Evolutionary conservation across 2,888 invertebrate species (phyloP).

Genomic region (Auanema freiburgensis): DNA sequence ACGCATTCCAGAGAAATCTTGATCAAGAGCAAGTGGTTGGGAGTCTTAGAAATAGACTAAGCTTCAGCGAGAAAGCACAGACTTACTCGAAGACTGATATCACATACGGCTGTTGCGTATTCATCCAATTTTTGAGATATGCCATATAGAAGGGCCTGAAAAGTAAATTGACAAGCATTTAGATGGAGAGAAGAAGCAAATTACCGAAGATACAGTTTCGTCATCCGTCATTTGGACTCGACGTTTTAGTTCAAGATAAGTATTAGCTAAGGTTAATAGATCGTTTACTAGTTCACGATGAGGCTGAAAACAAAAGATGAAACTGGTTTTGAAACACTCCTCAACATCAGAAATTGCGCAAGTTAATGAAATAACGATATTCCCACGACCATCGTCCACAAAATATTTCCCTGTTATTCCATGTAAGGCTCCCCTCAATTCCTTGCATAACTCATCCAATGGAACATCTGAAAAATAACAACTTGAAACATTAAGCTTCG

Average conservation of each 20-base stretch:
- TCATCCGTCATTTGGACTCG: background rate
- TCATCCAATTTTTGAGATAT: too few relatives aligned
- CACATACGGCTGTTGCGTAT: too few relatives aligned
- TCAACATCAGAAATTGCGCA: slow-evolving; percentile 8
- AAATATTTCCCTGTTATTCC: slow-evolving; percentile 15
- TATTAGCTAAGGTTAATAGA: slow-evolving; percentile 10
- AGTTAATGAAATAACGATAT: slow-evolving; percentile 6
- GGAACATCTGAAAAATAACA: slow-evolving; percentile 6
- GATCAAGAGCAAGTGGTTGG: too few relatives aligned
- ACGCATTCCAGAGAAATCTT: too few relatives aligned
- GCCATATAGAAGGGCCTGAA: too few relatives aligned
- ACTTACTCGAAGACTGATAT: too few relatives aligned
- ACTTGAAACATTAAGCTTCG: too few relatives aligned
- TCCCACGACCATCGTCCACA: slow-evolving; percentile 12
- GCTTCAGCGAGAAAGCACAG: too few relatives aligned
- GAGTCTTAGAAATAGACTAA: too few relatives aligned
- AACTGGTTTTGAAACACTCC: background rate
- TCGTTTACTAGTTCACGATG: slow-evolving; percentile 4
- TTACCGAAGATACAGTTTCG: background rate
- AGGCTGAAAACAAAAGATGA: background rate
- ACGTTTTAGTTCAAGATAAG: slow-evolving; percentile 7
- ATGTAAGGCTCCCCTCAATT: slow-evolving; percentile 14
- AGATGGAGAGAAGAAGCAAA: too few relatives aligned
- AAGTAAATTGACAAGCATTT: too few relatives aligned
- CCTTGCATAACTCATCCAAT: slow-evolving; percentile 1